A percentile compares a stretch with the other conserved stretches of the same genome.
These are phyloP conservation scores for Pandemis cinnamomeana DNA, from an alignment of 2,888 invertebrate genomes.

Conservation along the genomic window DNA sequence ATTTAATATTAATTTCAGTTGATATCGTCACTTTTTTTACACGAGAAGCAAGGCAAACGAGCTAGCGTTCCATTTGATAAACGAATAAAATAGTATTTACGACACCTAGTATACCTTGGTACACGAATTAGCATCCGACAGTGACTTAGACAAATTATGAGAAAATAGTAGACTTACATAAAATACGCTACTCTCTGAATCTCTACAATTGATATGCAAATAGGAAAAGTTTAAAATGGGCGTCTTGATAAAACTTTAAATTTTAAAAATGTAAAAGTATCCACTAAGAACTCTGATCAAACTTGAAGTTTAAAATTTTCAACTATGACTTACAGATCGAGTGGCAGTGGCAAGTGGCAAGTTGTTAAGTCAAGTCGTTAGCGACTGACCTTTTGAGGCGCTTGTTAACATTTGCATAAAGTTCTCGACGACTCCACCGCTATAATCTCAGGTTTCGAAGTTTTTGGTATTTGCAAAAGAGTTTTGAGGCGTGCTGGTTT, in stretches of 20 bases:
- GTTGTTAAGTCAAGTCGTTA: constrained; percentile 58
- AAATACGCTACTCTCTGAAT: too few species aligned
- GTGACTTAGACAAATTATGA: too few species aligned
- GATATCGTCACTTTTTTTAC: too few species aligned
- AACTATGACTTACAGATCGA: constrained; percentile 36
- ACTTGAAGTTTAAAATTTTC: constrained; percentile 23
- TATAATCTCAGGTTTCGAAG: constrained; percentile 29
- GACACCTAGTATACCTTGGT: too few species aligned
- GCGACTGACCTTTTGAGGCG: constrained; percentile 55
- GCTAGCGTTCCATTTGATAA: too few species aligned
- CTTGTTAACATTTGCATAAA: constrained; percentile 41
- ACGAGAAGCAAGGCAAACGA: too few species aligned
- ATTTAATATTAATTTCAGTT: too few species aligned
- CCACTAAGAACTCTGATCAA: background rate
- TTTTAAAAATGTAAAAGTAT: background rate
- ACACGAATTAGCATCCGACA: too few species aligned
- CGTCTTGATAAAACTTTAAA: background rate
- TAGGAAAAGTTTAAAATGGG: background rate
- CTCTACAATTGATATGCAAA: background rate
- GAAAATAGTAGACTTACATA: too few species aligned
- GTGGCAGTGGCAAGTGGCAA: constrained; percentile 43
- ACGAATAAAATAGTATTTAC: too few species aligned
- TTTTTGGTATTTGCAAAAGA: constrained; percentile 14
- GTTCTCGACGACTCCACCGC: constrained; percentile 16
- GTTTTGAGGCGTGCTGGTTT: background rate